Evolutionary conservation across 2,113 vertebrate genomes (phyloP).

Genomic region (Ia io): DNA sequence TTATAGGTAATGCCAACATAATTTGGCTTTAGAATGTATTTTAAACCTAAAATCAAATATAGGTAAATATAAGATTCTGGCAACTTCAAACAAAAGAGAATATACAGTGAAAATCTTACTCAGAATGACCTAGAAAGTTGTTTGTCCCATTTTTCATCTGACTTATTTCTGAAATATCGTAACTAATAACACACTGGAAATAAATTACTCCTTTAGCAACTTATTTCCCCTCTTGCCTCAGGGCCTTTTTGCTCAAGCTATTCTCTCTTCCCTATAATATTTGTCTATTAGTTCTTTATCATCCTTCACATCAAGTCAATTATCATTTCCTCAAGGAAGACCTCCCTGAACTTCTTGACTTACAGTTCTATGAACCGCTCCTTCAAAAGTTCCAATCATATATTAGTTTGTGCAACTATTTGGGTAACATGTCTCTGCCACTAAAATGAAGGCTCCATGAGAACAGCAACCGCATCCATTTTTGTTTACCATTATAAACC

Average conservation of each 20-base stretch:
- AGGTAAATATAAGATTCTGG: constrained; percentile 21
- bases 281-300: neutral
- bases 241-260: neutral
- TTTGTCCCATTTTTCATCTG: neutral
- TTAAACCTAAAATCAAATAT: constrained; percentile 35
- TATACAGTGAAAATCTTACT: neutral
- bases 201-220: constrained; percentile 14
- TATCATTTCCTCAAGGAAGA: constrained; percentile 15
- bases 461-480: neutral
- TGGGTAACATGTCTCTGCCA: neutral
- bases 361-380: neutral
- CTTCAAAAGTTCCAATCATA: neutral
- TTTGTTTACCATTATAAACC: neutral
- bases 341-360: neutral
- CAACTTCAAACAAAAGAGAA: constrained; percentile 21
- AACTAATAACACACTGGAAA: neutral
- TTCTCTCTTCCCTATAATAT: neutral
- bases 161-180: neutral
- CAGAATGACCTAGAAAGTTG: neutral
- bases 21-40: constrained; percentile 17
- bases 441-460: neutral
- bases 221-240: neutral
- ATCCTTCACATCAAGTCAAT: neutral
- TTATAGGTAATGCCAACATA: constrained; percentile 32
- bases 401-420: constrained; percentile 19